Conservation (phyloP, 2,113 vertebrate genomes). For the Pygoscelis adeliae region DNA sequence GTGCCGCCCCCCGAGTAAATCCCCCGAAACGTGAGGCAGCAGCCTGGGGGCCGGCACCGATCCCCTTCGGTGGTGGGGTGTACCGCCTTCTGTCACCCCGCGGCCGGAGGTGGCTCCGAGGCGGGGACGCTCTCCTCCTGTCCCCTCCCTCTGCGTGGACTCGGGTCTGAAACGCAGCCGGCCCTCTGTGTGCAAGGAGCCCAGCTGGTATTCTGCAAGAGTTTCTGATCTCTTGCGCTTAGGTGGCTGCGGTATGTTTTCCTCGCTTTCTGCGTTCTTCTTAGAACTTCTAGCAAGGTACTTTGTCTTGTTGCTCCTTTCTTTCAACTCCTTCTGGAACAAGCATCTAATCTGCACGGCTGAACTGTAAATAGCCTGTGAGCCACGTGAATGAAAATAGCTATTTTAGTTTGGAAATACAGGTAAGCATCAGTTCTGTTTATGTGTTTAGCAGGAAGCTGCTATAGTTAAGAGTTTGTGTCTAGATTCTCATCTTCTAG, state of each 20-base stretch:
- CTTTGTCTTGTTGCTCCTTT: neutral
- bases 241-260: rapidly evolving
- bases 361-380: too few relatives aligned
- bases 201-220: rapidly evolving
- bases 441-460: neutral
- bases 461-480: neutral
- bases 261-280: rapidly evolving
- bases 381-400: neutral
- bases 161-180: neutral
- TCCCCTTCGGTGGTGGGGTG: rapidly evolving
- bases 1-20: neutral
- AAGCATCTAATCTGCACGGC: rapidly evolving
- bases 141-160: rapidly evolving
- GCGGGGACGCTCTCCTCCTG: neutral
- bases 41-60: too few relatives aligned
- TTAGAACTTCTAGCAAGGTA: rapidly evolving
- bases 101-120: neutral
- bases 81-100: rapidly evolving
- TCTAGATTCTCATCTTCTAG: neutral
- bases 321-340: rapidly evolving
- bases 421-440: neutral
- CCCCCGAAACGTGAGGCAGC: neutral
- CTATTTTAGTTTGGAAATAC: rapidly evolving
- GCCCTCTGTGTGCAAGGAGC: neutral
- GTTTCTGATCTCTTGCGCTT: rapidly evolving